phyloP scores from a whole-genome alignment of 1,140 invertebrate species.

The Trichonephila clavipes region DNA sequence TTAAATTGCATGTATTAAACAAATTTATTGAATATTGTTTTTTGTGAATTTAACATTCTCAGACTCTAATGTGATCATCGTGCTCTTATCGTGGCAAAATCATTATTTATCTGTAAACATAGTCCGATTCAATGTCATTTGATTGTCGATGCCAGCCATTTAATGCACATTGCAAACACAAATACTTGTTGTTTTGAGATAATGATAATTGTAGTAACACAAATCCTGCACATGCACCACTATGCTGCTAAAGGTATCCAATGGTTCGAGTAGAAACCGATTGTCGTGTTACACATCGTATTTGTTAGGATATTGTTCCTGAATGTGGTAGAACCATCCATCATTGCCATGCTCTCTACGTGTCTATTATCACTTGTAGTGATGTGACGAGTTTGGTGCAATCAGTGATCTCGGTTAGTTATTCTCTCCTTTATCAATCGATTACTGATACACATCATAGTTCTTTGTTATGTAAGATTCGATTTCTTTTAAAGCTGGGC shows the following conservation, averaged over 20 bases:
- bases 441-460: not conserved
- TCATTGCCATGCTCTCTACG: not conserved
- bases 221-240: constrained; percentile 1
- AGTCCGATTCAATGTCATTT: too few species aligned
- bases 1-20: too few species aligned
- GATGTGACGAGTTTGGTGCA: not conserved
- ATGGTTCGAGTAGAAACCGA: not conserved
- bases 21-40: too few species aligned
- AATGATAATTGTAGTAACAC: constrained; percentile 32
- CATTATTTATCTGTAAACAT: too few species aligned
- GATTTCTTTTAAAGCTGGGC: too few species aligned
- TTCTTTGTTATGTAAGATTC: not conserved
- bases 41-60: too few species aligned
- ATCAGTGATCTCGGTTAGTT: not conserved
- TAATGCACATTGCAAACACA: constrained; percentile 1
- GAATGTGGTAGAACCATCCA: not conserved
- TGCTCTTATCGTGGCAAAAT: too few species aligned
- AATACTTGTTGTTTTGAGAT: too few species aligned
- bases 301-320: not conserved
- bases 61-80: too few species aligned
- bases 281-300: not conserved
- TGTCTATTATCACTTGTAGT: not conserved
- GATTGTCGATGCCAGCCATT: not conserved
- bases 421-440: not conserved
- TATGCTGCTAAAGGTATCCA: constrained; percentile 24